phyloP scores from a whole-genome alignment of 1,140 invertebrate genomes.

The Drosophila varians region DNA sequence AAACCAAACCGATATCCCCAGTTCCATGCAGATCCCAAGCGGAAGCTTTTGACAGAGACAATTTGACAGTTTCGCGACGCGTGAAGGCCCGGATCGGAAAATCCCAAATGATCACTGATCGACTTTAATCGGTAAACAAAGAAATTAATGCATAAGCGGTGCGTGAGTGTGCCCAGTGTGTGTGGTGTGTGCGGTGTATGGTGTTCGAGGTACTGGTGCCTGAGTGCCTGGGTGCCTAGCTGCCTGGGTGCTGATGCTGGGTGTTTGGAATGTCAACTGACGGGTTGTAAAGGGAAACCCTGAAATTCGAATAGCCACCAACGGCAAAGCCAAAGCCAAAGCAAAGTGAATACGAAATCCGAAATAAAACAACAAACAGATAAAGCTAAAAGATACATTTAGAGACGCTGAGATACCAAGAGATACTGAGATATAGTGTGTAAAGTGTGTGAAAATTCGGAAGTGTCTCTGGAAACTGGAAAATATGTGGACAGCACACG shows the following conservation, averaged over 20 bases:
- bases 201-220: slow-evolving; percentile 28
- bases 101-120: slow-evolving; percentile 10
- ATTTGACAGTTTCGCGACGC: slow-evolving; percentile 23
- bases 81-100: slow-evolving; percentile 5
- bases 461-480: slow-evolving; percentile 6
- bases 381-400: slow-evolving; percentile 21
- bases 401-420: slow-evolving; percentile 7
- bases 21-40: no score
- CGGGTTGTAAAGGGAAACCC: slow-evolving; percentile 79
- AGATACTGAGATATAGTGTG: slow-evolving; percentile 6
- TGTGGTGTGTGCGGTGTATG: slow-evolving; percentile 29
- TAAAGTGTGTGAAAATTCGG: slow-evolving; percentile 8
- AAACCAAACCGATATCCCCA: slow-evolving; percentile 14
- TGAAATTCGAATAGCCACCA: slow-evolving; percentile 63
- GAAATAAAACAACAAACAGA: slow-evolving; percentile 41
- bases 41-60: slow-evolving; percentile 19
- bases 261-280: slow-evolving; percentile 76
- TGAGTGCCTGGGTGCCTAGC: no score
- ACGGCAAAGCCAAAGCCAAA: slow-evolving; percentile 40
- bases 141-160: slow-evolving; percentile 39
- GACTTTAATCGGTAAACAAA: slow-evolving; percentile 44
- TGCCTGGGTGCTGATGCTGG: slow-evolving; percentile 40
- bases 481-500: slow-evolving; percentile 58
- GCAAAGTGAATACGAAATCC: slow-evolving; percentile 47
- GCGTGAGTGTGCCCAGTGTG: slow-evolving; percentile 14